phyloP scores from a whole-genome alignment of 2,888 invertebrate genomes.

The Melieria picta region DNA sequence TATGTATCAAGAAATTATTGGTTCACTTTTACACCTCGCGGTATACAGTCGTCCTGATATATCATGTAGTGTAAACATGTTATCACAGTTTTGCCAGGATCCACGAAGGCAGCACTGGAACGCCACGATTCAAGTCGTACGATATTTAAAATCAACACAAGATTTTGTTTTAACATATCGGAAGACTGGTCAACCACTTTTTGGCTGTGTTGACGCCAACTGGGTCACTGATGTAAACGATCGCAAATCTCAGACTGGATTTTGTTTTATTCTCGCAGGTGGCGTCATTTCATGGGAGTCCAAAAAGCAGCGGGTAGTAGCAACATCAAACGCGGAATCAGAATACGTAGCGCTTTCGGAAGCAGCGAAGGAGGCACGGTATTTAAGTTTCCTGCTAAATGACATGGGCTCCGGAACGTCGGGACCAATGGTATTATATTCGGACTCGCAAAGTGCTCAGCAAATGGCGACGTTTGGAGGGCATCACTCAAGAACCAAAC shows the following conservation, averaged over 20 bases:
- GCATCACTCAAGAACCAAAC: no score
- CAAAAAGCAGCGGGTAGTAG: slow-evolving; percentile 31
- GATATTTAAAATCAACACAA: slow-evolving; percentile 12
- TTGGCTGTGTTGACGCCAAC: slow-evolving; percentile 31
- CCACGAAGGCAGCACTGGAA: slow-evolving; percentile 34
- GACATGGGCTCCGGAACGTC: no score
- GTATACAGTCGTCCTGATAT: slow-evolving; percentile 33
- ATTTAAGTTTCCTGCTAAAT: slow-evolving; percentile 22
- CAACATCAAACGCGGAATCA: slow-evolving; percentile 38
- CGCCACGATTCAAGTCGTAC: background rate
- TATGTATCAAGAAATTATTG: slow-evolving; percentile 37
- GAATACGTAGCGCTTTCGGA: slow-evolving; percentile 33
- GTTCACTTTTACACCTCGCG: slow-evolving; percentile 25
- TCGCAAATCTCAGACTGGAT: slow-evolving; percentile 30
- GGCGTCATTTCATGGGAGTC: slow-evolving; percentile 24
- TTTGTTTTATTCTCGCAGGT: slow-evolving; percentile 34
- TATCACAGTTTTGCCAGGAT: slow-evolving; percentile 30
- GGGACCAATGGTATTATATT: no score
- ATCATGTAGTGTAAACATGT: slow-evolving; percentile 28
- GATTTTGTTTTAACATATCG: slow-evolving; percentile 5
- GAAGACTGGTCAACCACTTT: slow-evolving; percentile 15
- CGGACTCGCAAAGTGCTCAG: no score
- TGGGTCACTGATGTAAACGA: slow-evolving; percentile 39
- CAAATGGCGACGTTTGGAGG: no score
- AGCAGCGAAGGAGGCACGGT: slow-evolving; percentile 33